Conservation (phyloP, 2,113 vertebrate species). For the Polyodon spathula region DNA sequence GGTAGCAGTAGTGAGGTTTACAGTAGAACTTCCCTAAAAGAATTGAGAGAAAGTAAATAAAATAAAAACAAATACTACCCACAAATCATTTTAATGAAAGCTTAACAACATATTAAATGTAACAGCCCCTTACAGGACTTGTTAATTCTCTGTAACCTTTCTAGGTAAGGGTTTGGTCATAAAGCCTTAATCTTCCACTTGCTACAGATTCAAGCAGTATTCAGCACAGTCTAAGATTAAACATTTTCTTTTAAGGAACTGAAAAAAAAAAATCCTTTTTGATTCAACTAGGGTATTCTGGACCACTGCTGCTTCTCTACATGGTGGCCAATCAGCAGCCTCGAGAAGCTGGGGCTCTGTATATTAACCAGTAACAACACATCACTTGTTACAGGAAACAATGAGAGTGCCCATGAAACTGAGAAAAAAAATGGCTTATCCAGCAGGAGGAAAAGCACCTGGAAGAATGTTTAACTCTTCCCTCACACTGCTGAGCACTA, state of each 20-base stretch:
- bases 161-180: too few species aligned
- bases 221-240: too few species aligned
- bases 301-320: neutral
- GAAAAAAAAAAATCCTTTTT: too few species aligned
- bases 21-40: conserved; percentile 94
- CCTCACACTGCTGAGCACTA: neutral
- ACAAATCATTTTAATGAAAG: neutral
- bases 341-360: conserved; percentile 19
- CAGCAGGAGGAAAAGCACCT: neutral
- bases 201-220: too few species aligned
- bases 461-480: neutral
- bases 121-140: too few species aligned
- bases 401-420: conserved; percentile 19
- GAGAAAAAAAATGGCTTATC: neutral
- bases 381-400: conserved; percentile 23
- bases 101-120: too few species aligned
- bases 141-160: too few species aligned
- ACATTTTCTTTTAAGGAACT: too few species aligned
- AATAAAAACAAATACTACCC: neutral
- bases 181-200: too few species aligned
- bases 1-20: conserved; percentile 94
- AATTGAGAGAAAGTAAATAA: conserved; percentile 1
- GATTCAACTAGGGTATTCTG: conserved; percentile 5
- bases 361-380: conserved; percentile 30
- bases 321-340: conserved; percentile 12